phyloP scores from a whole-genome alignment of 2,113 vertebrate species.

The Neolamprologus tretocephalus region DNA sequence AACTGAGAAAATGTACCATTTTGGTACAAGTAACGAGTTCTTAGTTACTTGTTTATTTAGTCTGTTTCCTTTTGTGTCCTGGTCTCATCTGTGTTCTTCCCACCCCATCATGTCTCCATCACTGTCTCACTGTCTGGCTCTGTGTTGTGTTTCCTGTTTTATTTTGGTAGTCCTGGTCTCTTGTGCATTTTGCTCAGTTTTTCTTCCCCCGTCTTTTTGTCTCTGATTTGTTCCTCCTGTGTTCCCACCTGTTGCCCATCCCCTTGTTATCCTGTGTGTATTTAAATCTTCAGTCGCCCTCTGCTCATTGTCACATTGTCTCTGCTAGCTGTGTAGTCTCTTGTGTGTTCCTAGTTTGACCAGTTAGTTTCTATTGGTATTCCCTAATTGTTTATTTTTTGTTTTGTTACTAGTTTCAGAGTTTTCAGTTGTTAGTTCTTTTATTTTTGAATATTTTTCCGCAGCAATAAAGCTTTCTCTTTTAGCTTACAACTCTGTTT shows the following conservation, averaged over 20 bases:
- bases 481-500: background rate
- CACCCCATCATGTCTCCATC: background rate
- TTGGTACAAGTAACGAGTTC: background rate
- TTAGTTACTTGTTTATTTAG: background rate
- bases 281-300: fast-evolving
- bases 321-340: background rate
- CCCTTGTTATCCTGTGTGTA: background rate
- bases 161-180: background rate
- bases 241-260: background rate
- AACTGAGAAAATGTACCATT: background rate
- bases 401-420: background rate
- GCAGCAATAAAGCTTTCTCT: background rate
- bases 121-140: background rate
- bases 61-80: fast-evolving
- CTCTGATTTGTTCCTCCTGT: background rate
- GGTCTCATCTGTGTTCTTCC: fast-evolving
- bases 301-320: background rate
- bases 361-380: background rate
- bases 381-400: background rate
- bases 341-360: background rate
- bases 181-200: background rate
- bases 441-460: background rate
- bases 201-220: background rate
- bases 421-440: background rate
- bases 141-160: background rate